Evolutionary conservation across 2,113 vertebrate genomes (phyloP).

Genomic region (Catharus bicknelli): DNA sequence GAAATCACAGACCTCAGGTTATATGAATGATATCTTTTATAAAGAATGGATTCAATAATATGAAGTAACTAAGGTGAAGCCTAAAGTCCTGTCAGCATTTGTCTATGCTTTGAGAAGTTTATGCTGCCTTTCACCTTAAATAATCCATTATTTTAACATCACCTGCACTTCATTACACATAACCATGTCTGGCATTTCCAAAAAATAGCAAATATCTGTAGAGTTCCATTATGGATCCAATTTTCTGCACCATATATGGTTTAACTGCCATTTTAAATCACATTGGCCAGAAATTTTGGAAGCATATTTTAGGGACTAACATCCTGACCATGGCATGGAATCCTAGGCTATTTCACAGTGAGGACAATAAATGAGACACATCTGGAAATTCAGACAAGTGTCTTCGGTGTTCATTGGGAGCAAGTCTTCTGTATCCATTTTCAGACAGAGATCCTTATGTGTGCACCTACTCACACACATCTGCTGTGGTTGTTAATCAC

Average conservation of each 20-base stretch:
- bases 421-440: neutral
- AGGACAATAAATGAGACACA: neutral
- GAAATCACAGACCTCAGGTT: constrained; percentile 56
- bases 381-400: neutral
- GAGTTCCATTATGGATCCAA: constrained; percentile 25
- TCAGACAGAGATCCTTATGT: neutral
- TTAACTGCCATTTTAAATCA: constrained; percentile 53
- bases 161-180: constrained; percentile 46
- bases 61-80: neutral
- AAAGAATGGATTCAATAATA: constrained; percentile 40
- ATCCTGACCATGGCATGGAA: neutral
- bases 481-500: neutral
- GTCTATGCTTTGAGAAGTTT: constrained; percentile 19
- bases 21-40: constrained; percentile 51
- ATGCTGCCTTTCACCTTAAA: constrained; percentile 38
- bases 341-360: neutral
- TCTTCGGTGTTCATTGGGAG: neutral
- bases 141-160: constrained; percentile 31
- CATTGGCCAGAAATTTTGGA: neutral
- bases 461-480: neutral
- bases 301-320: neutral
- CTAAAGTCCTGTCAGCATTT: neutral
- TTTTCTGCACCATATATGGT: constrained; percentile 45
- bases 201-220: neutral
- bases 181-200: constrained; percentile 2